phyloP scores from a whole-genome alignment of 2,797 vertebrate species.

The Jordanella pulchra region DNA sequence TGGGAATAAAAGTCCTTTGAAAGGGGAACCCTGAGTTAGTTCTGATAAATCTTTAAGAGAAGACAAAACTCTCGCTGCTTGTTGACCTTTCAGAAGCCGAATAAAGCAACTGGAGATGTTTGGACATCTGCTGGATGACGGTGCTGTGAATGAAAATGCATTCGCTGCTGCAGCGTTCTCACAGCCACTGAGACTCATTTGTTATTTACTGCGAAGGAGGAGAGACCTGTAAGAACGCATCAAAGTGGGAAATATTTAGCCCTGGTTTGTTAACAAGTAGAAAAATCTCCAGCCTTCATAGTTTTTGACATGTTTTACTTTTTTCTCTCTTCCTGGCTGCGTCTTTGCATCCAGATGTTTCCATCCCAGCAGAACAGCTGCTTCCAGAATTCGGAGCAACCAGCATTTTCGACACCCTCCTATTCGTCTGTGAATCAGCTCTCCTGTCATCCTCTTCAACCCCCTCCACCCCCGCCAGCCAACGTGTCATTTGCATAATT shows the following conservation, averaged over 20 bases:
- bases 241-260: background rate
- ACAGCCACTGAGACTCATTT: background rate
- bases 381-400: background rate
- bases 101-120: background rate
- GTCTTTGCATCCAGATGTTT: constrained; percentile 3
- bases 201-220: background rate
- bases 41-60: background rate
- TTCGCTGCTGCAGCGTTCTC: no score
- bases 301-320: background rate
- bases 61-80: background rate
- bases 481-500: constrained; percentile 43
- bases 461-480: constrained; percentile 15
- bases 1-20: background rate
- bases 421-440: constrained; percentile 25
- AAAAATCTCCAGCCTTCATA: background rate
- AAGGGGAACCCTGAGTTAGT: background rate
- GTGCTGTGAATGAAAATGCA: no score
- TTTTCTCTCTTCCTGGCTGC: background rate
- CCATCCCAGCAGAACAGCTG: constrained; percentile 11
- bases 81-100: background rate
- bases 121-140: background rate
- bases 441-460: constrained; percentile 10
- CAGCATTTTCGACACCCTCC: constrained; percentile 5
- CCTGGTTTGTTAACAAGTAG: background rate
- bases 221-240: no score